phyloP scores from a whole-genome alignment of 2,888 invertebrate genomes.

The Selenia dentaria region DNA sequence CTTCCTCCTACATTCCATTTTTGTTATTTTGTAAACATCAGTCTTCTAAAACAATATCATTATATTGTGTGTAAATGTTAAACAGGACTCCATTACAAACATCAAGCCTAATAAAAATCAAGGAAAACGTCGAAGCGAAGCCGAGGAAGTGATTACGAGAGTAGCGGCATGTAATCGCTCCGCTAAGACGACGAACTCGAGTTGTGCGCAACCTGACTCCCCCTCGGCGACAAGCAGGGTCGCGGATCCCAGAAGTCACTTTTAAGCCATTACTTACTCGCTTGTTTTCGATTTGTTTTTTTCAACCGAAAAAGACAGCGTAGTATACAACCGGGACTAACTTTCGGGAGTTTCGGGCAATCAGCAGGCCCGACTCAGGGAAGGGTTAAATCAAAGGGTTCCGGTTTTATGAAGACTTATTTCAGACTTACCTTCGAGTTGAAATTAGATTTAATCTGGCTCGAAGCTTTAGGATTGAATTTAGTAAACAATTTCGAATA shows the following conservation, averaged over 20 bases:
- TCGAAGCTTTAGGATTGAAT: constrained; percentile 84
- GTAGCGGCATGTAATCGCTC: constrained; percentile 45
- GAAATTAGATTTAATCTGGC: constrained; percentile 85
- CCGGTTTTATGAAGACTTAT: constrained; percentile 84
- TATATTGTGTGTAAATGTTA: constrained; percentile 23
- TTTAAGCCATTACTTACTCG: constrained; percentile 78
- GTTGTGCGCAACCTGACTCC: constrained; percentile 37
- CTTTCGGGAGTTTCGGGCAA: constrained; percentile 66
- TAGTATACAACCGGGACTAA: constrained; percentile 70
- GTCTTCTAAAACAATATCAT: constrained; percentile 15
- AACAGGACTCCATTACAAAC: constrained; percentile 20
- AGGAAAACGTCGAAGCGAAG: constrained; percentile 29
- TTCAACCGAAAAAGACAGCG: constrained; percentile 71
- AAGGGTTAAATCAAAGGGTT: constrained; percentile 84
- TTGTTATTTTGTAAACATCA: constrained; percentile 13
- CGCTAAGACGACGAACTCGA: constrained; percentile 46
- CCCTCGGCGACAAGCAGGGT: constrained; percentile 45
- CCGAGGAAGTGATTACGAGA: constrained; percentile 49
- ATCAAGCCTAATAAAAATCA: constrained; percentile 27
- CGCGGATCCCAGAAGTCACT: constrained; percentile 66
- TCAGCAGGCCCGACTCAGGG: constrained; percentile 76
- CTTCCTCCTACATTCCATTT: constrained; percentile 10
- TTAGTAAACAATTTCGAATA: constrained; percentile 84
- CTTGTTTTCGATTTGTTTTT: constrained; percentile 81
- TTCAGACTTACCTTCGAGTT: constrained; percentile 84